Evolutionary conservation across 2,888 invertebrate species (phyloP), one percentile per base, ranked within the genome.

Genomic region (Arctia plantaginis): DNA sequence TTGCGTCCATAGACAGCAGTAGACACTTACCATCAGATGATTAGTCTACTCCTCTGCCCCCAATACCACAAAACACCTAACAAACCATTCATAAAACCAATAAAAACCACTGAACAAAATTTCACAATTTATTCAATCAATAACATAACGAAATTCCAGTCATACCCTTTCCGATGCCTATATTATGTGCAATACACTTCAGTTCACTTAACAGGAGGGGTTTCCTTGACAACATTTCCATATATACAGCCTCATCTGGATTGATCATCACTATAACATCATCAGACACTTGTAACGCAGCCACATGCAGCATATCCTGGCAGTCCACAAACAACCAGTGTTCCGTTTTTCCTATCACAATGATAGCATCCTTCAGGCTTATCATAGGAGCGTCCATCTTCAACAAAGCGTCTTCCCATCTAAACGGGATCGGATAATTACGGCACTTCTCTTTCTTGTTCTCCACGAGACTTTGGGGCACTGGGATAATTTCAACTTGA

Each of bases 281-380:
- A 12, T 83, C 78, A 30, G 77, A 75, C 0, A 80, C 77, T 12
- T 66, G 75, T 71, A 71, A 79, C 10, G 79, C 4, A 15, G 70
- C 77, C 13, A 82, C 33, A 0, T 67, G 68, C 0, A 79, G 66
- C 69, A 79, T 70, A n/a, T 62, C 66, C 0, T 1, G 35, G 23
- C 83, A 83, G 0, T 75, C 74, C 30, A 71, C 3, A 70, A 83
- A 71, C n/a, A 83, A 13, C 82, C 83, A 83, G 15, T 76, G 79
- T 12, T 73, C 75, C 1, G 72, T 44, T 7, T 76, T 68, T 20
- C 80, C 82, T 8, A 83, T 71, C 3, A 83, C 15, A 1, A 83
- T 67, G 3, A 81, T 69, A 1, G 71, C 71, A 55, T 74, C 73
- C 51, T 71, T 59, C 69, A 77, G 68, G 0, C 69, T 65, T 69